A percentile compares a stretch with the other conserved stretches of the same genome.
These are phyloP conservation scores for Cataglyphis cursor DNA, from an alignment of 2,888 invertebrate species.

Conservation along the genomic window DNA sequence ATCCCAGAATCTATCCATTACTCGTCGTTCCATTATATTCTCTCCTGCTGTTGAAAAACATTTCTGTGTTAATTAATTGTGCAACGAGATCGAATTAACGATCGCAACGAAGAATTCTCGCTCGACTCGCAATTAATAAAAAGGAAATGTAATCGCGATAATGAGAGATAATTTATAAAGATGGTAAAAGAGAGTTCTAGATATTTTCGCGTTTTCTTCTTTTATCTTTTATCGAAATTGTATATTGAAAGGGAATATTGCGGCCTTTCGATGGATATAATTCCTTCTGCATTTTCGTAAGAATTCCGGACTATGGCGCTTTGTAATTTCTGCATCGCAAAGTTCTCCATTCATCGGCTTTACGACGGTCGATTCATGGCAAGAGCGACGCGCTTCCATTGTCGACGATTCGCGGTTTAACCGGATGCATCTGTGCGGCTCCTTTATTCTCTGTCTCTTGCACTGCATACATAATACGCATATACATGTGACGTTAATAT, in stretches of 20 bases:
- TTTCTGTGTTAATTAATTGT: background rate
- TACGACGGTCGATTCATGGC: constrained; percentile 8
- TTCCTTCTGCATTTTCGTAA: background rate
- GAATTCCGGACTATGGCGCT: background rate
- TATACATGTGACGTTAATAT: constrained; percentile 1
- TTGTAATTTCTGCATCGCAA: constrained; percentile 19
- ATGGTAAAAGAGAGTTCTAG: background rate
- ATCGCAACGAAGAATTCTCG: background rate
- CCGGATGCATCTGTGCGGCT: constrained; percentile 40
- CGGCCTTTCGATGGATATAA: background rate
- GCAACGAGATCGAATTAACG: background rate
- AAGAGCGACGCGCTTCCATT: constrained; percentile 5
- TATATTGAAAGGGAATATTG: background rate
- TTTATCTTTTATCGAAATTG: background rate
- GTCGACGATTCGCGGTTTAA: constrained; percentile 33
- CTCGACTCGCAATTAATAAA: background rate
- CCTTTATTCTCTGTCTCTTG: constrained; percentile 30
- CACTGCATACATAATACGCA: background rate
- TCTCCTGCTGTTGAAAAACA: background rate
- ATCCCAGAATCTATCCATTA: background rate
- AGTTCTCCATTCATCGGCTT: constrained; percentile 24
- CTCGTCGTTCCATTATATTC: background rate
- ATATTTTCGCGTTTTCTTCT: background rate
- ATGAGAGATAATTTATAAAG: background rate
- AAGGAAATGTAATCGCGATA: background rate